A percentile compares a stretch with the other conserved stretches of the same genome.
Conservation (phyloP, 2,888 invertebrate genomes). For the Cotesia congregata region DNA sequence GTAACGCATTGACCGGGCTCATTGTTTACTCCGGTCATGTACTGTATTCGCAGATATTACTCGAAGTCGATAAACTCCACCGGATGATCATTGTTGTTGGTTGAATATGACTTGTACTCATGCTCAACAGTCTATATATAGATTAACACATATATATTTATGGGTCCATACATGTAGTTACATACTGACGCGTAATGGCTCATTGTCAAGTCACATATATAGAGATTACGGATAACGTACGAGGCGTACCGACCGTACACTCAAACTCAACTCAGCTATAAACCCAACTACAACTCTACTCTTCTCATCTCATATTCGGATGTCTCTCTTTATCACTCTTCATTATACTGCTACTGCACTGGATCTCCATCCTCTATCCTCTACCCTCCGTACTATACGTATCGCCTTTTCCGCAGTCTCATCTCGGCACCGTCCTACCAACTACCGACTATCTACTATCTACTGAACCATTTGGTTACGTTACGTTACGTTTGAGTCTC, state of each 20-base stretch:
- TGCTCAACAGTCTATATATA: slow-evolving; percentile 1
- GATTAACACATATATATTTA: slow-evolving; percentile 8
- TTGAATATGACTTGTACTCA: slow-evolving; percentile 21
- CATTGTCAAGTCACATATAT: slow-evolving; percentile 37
- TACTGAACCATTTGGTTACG: not conserved
- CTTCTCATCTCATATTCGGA: not conserved
- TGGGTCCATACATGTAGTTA: slow-evolving; percentile 6
- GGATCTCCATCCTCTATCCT: too few species aligned
- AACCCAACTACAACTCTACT: not conserved
- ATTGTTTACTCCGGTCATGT: slow-evolving; percentile 43
- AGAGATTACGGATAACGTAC: slow-evolving; percentile 35
- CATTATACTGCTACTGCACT: too few species aligned
- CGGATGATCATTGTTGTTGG: slow-evolving; percentile 43
- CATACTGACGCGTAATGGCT: slow-evolving; percentile 31
- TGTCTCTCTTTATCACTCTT: not conserved
- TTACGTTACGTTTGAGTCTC: not conserved
- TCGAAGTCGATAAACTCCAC: slow-evolving; percentile 43
- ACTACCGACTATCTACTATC: too few species aligned
- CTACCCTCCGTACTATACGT: not conserved
- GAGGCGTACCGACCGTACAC: slow-evolving; percentile 22
- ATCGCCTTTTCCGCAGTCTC: not conserved
- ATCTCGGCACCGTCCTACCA: not conserved
- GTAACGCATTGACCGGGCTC: slow-evolving; percentile 25
- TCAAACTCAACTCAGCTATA: not conserved
- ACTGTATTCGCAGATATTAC: slow-evolving; percentile 42